Evolutionary conservation across 2,797 vertebrate species (phyloP).

Genomic region (Ataeniobius toweri): DNA sequence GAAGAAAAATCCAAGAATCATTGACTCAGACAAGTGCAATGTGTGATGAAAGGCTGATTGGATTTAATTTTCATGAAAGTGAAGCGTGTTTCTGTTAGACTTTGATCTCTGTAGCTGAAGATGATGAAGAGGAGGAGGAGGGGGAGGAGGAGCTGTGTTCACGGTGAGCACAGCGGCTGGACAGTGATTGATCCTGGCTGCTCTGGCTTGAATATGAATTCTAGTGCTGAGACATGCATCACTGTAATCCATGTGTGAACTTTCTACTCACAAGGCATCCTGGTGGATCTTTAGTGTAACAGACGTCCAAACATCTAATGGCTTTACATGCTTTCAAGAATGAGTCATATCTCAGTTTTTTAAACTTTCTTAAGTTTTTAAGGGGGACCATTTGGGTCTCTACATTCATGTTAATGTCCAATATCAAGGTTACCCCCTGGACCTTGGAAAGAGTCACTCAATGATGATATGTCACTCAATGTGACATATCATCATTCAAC

Average conservation of each 20-base stretch:
- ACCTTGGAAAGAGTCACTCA: no score
- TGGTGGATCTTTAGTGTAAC: neutral
- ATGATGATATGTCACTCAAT: no score
- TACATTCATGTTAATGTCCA: no score
- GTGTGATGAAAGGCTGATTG: constrained; percentile 52
- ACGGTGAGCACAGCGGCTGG: constrained; percentile 14
- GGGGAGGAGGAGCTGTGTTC: constrained; percentile 7
- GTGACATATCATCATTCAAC: no score
- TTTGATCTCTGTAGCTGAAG: constrained; percentile 48
- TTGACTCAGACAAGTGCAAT: constrained; percentile 23
- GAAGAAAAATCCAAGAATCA: constrained; percentile 23
- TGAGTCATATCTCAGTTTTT: neutral
- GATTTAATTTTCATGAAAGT: constrained; percentile 46
- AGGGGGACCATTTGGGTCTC: no score
- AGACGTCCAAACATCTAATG: neutral
- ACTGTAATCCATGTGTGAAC: neutral
- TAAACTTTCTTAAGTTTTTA: no score
- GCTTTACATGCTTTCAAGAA: neutral
- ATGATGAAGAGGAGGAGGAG: constrained; percentile 24
- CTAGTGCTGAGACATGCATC: neutral
- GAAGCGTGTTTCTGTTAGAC: constrained; percentile 19
- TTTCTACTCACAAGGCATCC: neutral
- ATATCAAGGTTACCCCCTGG: no score
- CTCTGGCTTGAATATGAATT: neutral
- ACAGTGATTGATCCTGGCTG: constrained; percentile 8